phyloP scores from a whole-genome alignment of 2,888 invertebrate species.

The Synergus gifuensis region DNA sequence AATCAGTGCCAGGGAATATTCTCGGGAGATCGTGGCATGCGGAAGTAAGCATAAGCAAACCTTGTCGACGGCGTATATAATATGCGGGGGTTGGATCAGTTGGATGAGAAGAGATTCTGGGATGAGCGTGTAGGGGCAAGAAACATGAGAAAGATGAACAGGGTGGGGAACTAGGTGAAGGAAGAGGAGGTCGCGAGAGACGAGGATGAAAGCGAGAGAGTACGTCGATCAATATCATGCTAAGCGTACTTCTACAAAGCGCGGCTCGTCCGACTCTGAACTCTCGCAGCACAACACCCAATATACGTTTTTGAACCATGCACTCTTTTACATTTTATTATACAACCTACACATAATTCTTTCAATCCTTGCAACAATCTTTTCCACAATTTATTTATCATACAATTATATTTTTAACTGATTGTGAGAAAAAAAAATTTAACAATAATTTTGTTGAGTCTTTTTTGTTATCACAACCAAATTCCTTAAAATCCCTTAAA shows the following conservation, averaged over 20 bases:
- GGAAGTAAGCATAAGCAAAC: slow-evolving; percentile 43
- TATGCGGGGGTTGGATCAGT: slow-evolving; percentile 2
- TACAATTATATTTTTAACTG: neutral
- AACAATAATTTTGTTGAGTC: too few species aligned
- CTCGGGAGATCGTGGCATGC: slow-evolving; percentile 25
- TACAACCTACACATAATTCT: neutral
- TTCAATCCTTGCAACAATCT: neutral
- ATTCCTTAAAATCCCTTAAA: too few species aligned
- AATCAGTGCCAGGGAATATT: slow-evolving; percentile 38
- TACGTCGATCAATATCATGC: slow-evolving; percentile 74
- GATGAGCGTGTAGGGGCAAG: slow-evolving; percentile 9
- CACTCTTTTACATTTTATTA: neutral
- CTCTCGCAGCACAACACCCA: neutral
- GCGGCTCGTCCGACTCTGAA: slow-evolving; percentile 43
- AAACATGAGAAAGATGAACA: slow-evolving; percentile 32
- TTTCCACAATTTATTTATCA: neutral
- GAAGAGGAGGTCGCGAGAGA: slow-evolving; percentile 43
- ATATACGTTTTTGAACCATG: neutral
- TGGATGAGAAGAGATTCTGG: slow-evolving; percentile 36
- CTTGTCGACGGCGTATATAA: slow-evolving; percentile 26
- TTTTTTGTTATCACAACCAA: too few species aligned
- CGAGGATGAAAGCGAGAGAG: slow-evolving; percentile 54
- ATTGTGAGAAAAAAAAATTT: too few species aligned
- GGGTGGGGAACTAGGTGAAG: slow-evolving; percentile 44
- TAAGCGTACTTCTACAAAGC: slow-evolving; percentile 69